Conservation (phyloP, 2,888 invertebrate genomes). For the Pollenia angustigena region DNA sequence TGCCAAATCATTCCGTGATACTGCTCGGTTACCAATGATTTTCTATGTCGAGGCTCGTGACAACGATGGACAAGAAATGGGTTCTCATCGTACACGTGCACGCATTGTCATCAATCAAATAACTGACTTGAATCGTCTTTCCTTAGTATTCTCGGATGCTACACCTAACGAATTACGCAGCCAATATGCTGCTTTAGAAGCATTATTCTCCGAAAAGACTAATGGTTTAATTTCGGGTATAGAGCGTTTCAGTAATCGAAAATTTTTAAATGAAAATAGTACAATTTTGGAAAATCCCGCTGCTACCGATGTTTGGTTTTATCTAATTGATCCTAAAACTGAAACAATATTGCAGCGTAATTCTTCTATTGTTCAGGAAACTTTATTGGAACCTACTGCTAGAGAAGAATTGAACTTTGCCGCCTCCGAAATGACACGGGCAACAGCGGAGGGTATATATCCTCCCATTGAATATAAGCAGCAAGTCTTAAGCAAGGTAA, state of each 20-base stretch:
- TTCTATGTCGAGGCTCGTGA: constrained; percentile 88
- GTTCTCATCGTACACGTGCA: constrained; percentile 82
- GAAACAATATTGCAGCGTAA: constrained; percentile 91
- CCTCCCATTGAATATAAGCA: constrained; percentile 84
- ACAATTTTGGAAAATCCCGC: constrained; percentile 88
- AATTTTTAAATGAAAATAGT: constrained; percentile 90
- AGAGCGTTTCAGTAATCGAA: constrained; percentile 92
- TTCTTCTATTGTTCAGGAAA: constrained; percentile 89
- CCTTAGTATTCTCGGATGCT: constrained; percentile 90
- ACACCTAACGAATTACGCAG: constrained; percentile 88
- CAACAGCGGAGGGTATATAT: constrained; percentile 88
- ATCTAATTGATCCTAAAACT: constrained; percentile 91
- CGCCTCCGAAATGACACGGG: constrained; percentile 88
- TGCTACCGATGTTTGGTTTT: constrained; percentile 95
- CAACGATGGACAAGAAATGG: constrained; percentile 85
- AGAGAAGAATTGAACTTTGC: constrained; percentile 88
- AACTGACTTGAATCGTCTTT: constrained; percentile 90
- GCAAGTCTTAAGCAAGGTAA: constrained; percentile 82
- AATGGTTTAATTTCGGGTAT: constrained; percentile 91
- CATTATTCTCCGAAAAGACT: constrained; percentile 85
- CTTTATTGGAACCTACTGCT: constrained; percentile 86
- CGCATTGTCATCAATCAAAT: constrained; percentile 88
- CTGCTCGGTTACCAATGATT: constrained; percentile 89
- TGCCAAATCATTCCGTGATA: constrained; percentile 89
- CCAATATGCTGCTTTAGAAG: constrained; percentile 85